phyloP scores from a whole-genome alignment of 1,140 invertebrate genomes.

The Pseudomyrmex gracilis region DNA sequence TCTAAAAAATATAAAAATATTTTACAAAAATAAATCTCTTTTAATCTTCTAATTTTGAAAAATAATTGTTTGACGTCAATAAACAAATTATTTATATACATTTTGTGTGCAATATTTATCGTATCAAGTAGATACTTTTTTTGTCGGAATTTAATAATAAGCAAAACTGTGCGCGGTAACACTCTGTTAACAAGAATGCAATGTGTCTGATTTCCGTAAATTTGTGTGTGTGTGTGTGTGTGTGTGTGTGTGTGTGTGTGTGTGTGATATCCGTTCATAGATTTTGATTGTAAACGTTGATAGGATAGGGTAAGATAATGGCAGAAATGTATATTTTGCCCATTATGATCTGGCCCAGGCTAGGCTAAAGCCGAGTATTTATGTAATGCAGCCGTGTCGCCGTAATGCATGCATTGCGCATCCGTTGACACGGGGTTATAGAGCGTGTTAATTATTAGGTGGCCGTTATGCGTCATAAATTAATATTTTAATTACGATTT shows the following conservation, averaged over 20 bases:
- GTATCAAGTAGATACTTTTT: constrained; percentile 3
- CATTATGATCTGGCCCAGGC: constrained; percentile 80
- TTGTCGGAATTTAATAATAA: neutral
- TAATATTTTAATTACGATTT: constrained; percentile 83
- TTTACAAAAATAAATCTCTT: no score
- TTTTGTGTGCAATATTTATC: no score
- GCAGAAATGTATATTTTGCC: constrained; percentile 80
- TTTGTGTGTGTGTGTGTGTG: no score
- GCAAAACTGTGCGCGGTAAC: constrained; percentile 4
- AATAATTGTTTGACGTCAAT: no score
- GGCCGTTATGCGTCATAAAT: constrained; percentile 81
- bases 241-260: no score
- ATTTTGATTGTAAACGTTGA: constrained; percentile 73
- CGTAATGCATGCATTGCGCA: constrained; percentile 83
- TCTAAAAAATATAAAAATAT: no score
- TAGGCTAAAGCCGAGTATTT: constrained; percentile 81
- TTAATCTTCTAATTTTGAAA: no score
- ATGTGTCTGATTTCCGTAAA: no score
- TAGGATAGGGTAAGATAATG: constrained; percentile 79
- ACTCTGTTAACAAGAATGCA: constrained; percentile 10
- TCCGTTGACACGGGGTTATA: constrained; percentile 78
- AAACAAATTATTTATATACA: no score
- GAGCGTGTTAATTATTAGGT: constrained; percentile 82
- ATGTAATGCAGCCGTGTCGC: constrained; percentile 78
- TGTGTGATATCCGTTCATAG: no score